Conservation (phyloP, 2,888 invertebrate species). For the Cheilosia pagana region DNA sequence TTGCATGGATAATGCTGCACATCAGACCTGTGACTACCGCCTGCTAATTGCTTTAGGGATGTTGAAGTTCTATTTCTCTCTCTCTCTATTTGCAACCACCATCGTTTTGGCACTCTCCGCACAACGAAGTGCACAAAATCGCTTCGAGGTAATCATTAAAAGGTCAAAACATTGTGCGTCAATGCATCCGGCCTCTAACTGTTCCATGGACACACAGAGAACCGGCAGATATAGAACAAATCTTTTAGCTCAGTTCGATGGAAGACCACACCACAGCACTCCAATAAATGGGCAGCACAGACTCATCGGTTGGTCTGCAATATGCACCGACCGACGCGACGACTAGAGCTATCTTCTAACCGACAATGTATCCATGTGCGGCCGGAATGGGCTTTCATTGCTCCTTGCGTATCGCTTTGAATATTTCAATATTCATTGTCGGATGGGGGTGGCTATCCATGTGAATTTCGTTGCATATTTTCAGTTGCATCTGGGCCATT, state of each 20-base stretch:
- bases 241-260: background rate
- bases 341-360: background rate
- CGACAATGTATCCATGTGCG: slow-evolving; percentile 14
- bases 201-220: slow-evolving; percentile 31
- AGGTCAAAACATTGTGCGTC: slow-evolving; percentile 64
- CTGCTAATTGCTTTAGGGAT: slow-evolving; percentile 50
- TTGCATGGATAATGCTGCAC: slow-evolving; percentile 2
- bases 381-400: slow-evolving; percentile 25
- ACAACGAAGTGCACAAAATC: slow-evolving; percentile 42
- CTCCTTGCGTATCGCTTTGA: slow-evolving; percentile 30
- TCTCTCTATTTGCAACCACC: background rate
- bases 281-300: slow-evolving; percentile 16
- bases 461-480: background rate
- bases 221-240: background rate
- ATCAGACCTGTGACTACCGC: background rate
- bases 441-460: background rate
- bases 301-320: background rate
- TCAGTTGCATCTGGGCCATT: background rate
- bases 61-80: background rate
- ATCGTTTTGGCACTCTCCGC: slow-evolving; percentile 20
- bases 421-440: slow-evolving; percentile 34
- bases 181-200: slow-evolving; percentile 28
- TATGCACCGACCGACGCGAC: background rate
- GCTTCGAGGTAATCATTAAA: slow-evolving; percentile 57
- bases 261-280: slow-evolving; percentile 3